Evolutionary conservation across 2,797 vertebrate genomes (phyloP).

Genomic region (Schizopygopsis pylzovi): DNA sequence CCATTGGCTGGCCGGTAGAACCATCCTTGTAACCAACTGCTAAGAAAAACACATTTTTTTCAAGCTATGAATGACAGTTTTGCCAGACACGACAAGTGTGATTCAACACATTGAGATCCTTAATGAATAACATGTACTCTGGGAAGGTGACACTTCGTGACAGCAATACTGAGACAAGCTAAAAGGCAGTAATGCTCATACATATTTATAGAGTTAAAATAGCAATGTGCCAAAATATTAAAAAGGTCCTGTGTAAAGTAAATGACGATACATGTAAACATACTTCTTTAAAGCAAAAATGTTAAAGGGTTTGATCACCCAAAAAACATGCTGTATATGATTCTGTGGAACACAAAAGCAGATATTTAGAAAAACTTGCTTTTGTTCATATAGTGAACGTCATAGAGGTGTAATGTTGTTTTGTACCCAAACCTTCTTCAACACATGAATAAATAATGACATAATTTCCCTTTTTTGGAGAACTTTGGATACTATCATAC

Average conservation of each 20-base stretch:
- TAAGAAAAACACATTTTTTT: conserved; percentile 36
- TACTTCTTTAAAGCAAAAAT: not conserved
- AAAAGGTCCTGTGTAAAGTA: conserved; percentile 3
- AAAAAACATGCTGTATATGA: not conserved
- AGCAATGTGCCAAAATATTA: conserved; percentile 6
- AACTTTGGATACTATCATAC: not conserved
- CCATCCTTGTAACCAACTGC: conserved; percentile 30
- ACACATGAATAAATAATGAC: not conserved
- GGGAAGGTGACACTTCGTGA: conserved; percentile 35
- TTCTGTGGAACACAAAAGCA: not conserved
- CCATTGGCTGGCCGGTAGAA: conserved; percentile 55
- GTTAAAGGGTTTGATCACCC: not conserved
- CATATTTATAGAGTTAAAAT: conserved; percentile 38
- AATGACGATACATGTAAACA: not conserved
- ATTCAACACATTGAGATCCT: conserved; percentile 45
- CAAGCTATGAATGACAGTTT: conserved; percentile 36
- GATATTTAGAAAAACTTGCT: not conserved
- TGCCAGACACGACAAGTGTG: conserved; percentile 38
- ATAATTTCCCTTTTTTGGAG: not conserved
- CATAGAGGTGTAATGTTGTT: not conserved
- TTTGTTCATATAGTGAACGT: not conserved
- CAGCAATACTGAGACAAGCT: conserved; percentile 28
- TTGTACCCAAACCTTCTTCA: not conserved
- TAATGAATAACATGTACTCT: conserved; percentile 46
- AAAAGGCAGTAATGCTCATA: conserved; percentile 37